These are phyloP conservation scores for Syritta pipiens DNA, from an alignment of 2,888 invertebrate genomes.

Conservation along the genomic window DNA sequence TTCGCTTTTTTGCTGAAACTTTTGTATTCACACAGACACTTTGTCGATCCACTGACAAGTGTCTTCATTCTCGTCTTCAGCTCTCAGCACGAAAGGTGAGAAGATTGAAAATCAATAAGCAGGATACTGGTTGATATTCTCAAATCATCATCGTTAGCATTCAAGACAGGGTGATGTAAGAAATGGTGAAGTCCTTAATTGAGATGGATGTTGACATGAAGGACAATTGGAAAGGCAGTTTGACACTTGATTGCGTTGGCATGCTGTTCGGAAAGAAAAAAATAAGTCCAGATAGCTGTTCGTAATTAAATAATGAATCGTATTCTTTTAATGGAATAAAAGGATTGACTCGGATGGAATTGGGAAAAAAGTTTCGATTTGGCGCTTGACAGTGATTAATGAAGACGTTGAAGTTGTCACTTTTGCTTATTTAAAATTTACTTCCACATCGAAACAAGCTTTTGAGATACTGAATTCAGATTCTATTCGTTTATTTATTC, in stretches of 20 bases:
- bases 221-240: background rate
- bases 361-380: slow-evolving; percentile 8
- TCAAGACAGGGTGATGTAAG: background rate
- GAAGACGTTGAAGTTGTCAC: no score
- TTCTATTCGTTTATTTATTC: no score
- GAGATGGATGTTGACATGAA: slow-evolving; percentile 28
- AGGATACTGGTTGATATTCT: slow-evolving; percentile 8
- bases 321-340: slow-evolving; percentile 18
- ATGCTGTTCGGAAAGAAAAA: background rate
- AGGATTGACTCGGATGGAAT: slow-evolving; percentile 11
- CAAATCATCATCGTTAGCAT: background rate
- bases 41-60: slow-evolving; percentile 23
- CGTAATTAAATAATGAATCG: slow-evolving; percentile 20
- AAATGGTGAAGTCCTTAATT: slow-evolving; percentile 14
- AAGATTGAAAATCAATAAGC: slow-evolving; percentile 7
- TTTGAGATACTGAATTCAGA: no score
- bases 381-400: slow-evolving; percentile 46
- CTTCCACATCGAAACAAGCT: no score
- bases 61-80: no score
- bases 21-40: slow-evolving; percentile 22
- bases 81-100: background rate
- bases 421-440: no score
- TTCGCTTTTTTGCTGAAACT: background rate
- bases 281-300: background rate
- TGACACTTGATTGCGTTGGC: background rate